These are phyloP conservation scores for Calvadosia cruxmelitensis DNA, from an alignment of 30 jellyfish, hydroid and myxozoan species.

Conservation along the genomic window DNA sequence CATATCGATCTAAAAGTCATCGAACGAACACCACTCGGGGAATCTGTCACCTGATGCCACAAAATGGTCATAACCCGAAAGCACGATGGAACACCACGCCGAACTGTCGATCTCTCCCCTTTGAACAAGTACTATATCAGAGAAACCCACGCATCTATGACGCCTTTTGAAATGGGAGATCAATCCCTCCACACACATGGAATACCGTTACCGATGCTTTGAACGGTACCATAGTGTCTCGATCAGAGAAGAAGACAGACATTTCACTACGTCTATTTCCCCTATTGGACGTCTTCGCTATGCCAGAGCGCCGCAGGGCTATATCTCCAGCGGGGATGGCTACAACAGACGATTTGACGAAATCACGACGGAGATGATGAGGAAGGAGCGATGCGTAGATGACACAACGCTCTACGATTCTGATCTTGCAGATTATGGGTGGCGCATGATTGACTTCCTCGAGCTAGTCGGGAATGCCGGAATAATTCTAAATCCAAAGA, in stretches of 20 bases:
- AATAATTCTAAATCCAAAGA: background rate
- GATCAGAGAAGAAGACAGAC: slow-evolving; percentile 13
- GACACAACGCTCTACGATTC: background rate
- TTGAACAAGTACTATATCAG: slow-evolving; percentile 6
- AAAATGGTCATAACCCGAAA: slow-evolving; percentile 28
- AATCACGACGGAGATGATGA: background rate
- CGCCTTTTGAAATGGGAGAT: slow-evolving; percentile 8
- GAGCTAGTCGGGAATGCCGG: background rate
- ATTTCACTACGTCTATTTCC: slow-evolving; percentile 16
- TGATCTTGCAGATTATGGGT: background rate
- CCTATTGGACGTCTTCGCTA: slow-evolving; percentile 14
- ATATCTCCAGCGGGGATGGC: slow-evolving; percentile 20
- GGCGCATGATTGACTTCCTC: background rate
- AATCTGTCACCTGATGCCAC: slow-evolving; percentile 37
- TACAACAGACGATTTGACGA: slow-evolving; percentile 22
- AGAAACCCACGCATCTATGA: slow-evolving; percentile 36
- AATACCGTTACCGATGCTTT: slow-evolving; percentile 28
- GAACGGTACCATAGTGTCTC: slow-evolving; percentile 36
- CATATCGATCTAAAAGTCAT: slow-evolving; percentile 22
- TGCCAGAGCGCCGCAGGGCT: slow-evolving; percentile 27
- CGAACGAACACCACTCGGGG: slow-evolving; percentile 40
- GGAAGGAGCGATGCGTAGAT: background rate
- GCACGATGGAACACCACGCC: slow-evolving; percentile 26
- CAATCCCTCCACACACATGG: slow-evolving; percentile 3
- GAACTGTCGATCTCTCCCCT: slow-evolving; percentile 17